Evolutionary conservation across 2,797 vertebrate species (phyloP).

Genomic region (Onychomys arenicola): DNA sequence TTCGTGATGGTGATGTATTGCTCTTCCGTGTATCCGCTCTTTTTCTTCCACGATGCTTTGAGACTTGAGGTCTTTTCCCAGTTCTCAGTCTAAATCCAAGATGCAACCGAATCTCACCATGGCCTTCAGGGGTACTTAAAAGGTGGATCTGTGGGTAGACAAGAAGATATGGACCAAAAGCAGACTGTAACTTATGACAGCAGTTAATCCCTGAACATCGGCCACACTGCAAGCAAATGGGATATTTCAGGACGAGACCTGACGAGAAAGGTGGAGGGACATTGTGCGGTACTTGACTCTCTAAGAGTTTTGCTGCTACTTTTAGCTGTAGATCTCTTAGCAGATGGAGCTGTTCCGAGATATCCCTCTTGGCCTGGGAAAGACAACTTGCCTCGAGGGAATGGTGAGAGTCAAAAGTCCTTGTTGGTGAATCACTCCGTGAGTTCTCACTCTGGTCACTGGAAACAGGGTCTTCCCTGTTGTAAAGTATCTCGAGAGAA

Average conservation of each 20-base stretch:
- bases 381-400: constrained; percentile 51
- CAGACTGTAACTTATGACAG: constrained; percentile 66
- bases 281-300: constrained; percentile 74
- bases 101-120: constrained; percentile 57
- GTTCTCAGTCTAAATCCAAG: constrained; percentile 76
- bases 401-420: constrained; percentile 47
- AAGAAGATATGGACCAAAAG: constrained; percentile 72
- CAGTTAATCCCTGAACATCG: constrained; percentile 72
- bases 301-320: constrained; percentile 78
- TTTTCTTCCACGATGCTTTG: constrained; percentile 63
- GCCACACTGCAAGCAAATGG: constrained; percentile 78
- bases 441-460: constrained; percentile 50
- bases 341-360: constrained; percentile 67
- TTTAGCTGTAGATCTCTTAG: constrained; percentile 75
- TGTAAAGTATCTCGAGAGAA: constrained; percentile 20
- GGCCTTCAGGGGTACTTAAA: constrained; percentile 75
- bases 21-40: background rate
- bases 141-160: constrained; percentile 79
- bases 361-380: constrained; percentile 26
- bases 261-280: constrained; percentile 72
- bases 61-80: constrained; percentile 69
- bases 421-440: constrained; percentile 37
- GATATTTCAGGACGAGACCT: constrained; percentile 73
- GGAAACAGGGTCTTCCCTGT: constrained; percentile 42
- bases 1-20: background rate